phyloP scores from a whole-genome alignment of 2,113 vertebrate species.

The Cromileptes altivelis region DNA sequence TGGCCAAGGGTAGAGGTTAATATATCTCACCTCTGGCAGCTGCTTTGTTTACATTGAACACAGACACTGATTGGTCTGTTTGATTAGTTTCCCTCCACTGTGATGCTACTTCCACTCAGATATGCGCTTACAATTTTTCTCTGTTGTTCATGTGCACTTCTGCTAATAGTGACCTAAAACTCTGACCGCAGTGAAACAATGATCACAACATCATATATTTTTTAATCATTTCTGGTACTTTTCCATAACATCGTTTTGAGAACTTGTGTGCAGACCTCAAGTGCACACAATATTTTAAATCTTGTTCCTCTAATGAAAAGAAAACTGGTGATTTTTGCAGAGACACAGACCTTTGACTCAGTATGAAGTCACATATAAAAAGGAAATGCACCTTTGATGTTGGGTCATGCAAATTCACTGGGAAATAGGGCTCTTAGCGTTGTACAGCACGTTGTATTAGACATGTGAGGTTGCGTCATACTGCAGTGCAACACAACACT shows the following conservation, averaged over 20 bases:
- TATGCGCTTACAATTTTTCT: background rate
- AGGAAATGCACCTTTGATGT: background rate
- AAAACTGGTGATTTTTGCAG: background rate
- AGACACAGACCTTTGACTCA: background rate
- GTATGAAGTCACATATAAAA: background rate
- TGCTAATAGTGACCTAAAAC: background rate
- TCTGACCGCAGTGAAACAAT: background rate
- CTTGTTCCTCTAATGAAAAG: background rate
- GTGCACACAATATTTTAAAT: background rate
- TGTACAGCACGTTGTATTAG: background rate
- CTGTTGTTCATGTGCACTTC: conserved; percentile 20
- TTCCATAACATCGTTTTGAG: background rate
- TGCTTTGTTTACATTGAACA: conserved; percentile 52
- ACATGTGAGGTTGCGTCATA: background rate
- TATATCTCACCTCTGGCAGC: conserved; percentile 45
- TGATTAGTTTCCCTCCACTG: conserved; percentile 37
- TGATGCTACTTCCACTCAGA: conserved; percentile 20
- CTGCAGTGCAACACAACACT: background rate
- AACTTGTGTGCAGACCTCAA: background rate
- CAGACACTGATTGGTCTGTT: conserved; percentile 34
- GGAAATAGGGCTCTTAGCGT: too few species aligned
- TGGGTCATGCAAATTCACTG: background rate
- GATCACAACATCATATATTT: background rate
- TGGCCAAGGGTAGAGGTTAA: conserved; percentile 51
- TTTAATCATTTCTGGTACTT: background rate